Evolutionary conservation across 35 echinoderm and acorn worm genomes (phyloP), one percentile per base, ranked within the genome.

Genomic region (Antedon bifida): DNA sequence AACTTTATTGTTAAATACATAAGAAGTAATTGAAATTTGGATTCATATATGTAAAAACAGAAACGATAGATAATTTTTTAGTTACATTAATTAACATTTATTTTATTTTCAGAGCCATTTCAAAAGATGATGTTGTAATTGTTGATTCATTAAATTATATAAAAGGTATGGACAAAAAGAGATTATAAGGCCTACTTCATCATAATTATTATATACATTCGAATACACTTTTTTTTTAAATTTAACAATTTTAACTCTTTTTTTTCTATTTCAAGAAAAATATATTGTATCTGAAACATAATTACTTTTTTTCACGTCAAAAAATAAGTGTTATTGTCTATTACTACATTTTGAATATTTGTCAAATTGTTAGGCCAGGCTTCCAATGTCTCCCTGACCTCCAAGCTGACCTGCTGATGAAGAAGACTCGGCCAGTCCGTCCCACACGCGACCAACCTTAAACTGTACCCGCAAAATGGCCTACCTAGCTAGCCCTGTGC

Each of bases 111-210:
- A 96, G 93, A 82, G 76, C 79, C 44, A 77, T 96, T 29, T 91
- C 89, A 42, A 96, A 88, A 80, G 89, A 96, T 17, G 82, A 85
- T 75, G 86, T 96, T 64, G 79, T 96, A 42, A 96, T 96, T 39
- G 74, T 96, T 32, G 93, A 96, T 81, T 96, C 93, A 0, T 73
- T 96, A 7, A 96, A 96, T 76, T 96, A 96, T 31, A 96, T 96
- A 0, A 96, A 96, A 96, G 93, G 93, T 96, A 83, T 64, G 3
- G 23, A 16, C n/a, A n/a, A 87, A 73, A 0, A 81, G 74, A 74
- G 5, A 76, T 75, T 32, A 34, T 77, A 32, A 64, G 19, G 7
- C 26, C 23, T 33, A n/a, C n/a, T n/a, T n/a, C n/a, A n/a, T n/a
- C n/a, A n/a, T n/a, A n/a, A n/a, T n/a, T n/a, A n/a, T n/a, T n/a